A percentile compares a stretch with the other conserved stretches of the same genome.
Conservation (phyloP, 2,113 vertebrate genomes). For the Petromus typicus region DNA sequence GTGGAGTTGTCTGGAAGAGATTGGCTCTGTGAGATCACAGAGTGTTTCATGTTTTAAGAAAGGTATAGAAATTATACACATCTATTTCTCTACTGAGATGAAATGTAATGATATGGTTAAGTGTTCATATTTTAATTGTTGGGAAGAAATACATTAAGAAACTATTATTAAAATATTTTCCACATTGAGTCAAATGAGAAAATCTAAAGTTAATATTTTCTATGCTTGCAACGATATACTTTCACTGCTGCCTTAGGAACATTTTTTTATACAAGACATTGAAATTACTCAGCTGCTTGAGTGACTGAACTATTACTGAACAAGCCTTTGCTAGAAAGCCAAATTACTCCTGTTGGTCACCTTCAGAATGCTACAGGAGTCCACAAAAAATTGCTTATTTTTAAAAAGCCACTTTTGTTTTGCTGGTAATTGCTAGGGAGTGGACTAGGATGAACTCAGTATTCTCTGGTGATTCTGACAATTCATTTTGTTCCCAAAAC, state of each 20-base stretch:
- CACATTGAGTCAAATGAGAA: conserved; percentile 17
- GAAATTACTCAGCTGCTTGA: conserved; percentile 10
- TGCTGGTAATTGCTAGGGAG: not conserved
- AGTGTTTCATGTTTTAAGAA: not conserved
- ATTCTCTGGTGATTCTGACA: not conserved
- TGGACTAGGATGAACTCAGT: not conserved
- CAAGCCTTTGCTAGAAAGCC: not conserved
- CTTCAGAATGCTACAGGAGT: conserved; percentile 5
- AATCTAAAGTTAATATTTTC: conserved; percentile 38
- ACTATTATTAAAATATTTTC: conserved; percentile 55
- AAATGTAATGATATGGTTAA: conserved; percentile 43
- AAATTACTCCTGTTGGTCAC: not conserved
- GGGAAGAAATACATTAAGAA: conserved; percentile 50
- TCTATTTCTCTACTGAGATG: not conserved
- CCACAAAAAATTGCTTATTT: not conserved
- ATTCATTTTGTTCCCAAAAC: not conserved
- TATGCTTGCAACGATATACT: conserved; percentile 25
- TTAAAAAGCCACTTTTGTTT: not conserved
- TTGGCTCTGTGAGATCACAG: not conserved
- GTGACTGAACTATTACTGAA: conserved; percentile 19
- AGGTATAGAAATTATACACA: not conserved
- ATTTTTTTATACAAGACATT: not conserved
- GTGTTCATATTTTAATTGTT: conserved; percentile 63
- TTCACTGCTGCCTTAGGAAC: not conserved
- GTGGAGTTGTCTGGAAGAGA: not conserved